phyloP scores from a whole-genome alignment of 2,888 invertebrate genomes.

The Chelonus formosanus region DNA sequence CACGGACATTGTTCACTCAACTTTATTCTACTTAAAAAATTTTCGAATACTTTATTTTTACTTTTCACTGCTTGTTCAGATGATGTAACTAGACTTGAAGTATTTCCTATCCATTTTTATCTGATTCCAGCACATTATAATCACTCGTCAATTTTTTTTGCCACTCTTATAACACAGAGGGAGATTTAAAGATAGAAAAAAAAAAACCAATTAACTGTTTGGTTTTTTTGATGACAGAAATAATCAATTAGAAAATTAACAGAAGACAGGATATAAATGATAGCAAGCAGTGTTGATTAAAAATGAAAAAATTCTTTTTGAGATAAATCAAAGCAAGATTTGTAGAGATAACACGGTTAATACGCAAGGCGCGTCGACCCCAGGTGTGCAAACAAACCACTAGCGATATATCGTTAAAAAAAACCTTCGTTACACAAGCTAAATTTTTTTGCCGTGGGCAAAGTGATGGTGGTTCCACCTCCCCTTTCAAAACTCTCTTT shows the following conservation, averaged over 20 bases:
- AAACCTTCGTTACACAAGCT: conserved; percentile 51
- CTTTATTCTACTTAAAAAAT: not conserved
- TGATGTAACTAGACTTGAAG: too few relatives aligned
- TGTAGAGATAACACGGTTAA: conserved; percentile 27
- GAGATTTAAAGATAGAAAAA: too few relatives aligned
- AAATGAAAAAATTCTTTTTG: conserved; percentile 22
- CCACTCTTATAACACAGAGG: too few relatives aligned
- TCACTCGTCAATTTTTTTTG: too few relatives aligned
- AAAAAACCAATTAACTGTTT: too few relatives aligned
- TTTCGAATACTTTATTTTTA: conserved; percentile 3
- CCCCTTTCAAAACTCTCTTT: conserved; percentile 9
- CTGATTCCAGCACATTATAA: too few relatives aligned
- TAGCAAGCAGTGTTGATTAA: too few relatives aligned
- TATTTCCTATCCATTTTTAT: too few relatives aligned
- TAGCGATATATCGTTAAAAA: conserved; percentile 51
- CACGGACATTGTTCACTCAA: conserved; percentile 28
- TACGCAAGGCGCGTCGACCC: conserved; percentile 41
- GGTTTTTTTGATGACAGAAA: too few relatives aligned
- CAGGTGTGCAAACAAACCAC: conserved; percentile 63
- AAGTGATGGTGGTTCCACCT: conserved; percentile 35
- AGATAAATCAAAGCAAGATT: conserved; percentile 16
- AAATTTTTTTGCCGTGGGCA: conserved; percentile 57
- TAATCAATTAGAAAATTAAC: too few relatives aligned
- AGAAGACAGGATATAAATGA: too few relatives aligned
- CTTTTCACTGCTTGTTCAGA: not conserved